Conservation (phyloP, 2,797 vertebrate genomes). For the Austrolebias charrua region DNA sequence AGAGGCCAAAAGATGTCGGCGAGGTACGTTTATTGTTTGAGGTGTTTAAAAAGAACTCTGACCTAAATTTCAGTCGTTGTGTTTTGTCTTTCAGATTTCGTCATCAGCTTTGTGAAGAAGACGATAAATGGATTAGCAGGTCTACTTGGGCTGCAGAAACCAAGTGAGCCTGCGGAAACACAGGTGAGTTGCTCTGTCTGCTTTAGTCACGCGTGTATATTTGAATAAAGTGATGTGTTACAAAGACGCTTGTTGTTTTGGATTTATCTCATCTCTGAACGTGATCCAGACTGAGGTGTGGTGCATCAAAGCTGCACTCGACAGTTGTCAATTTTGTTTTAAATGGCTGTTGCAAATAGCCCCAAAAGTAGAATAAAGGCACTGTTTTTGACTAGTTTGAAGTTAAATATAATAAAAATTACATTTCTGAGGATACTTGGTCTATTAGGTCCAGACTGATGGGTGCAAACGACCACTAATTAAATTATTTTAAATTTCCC, state of each 20-base stretch:
- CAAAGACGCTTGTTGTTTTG: not conserved
- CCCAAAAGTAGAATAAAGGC: too few species aligned
- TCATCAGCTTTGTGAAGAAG: conserved; percentile 79
- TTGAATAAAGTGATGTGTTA: not conserved
- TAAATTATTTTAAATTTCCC: too few species aligned
- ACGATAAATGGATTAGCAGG: conserved; percentile 74
- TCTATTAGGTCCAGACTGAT: too few species aligned
- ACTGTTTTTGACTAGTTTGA: too few species aligned
- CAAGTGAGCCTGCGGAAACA: conserved; percentile 46
- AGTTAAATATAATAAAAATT: too few species aligned
- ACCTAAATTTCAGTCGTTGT: not conserved
- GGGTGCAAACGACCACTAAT: too few species aligned
- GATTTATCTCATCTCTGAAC: too few species aligned
- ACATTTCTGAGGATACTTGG: too few species aligned
- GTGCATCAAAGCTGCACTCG: too few species aligned
- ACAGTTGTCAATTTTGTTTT: too few species aligned
- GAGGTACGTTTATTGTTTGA: conserved; percentile 59
- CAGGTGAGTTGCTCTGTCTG: conserved; percentile 46
- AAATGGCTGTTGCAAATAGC: too few species aligned
- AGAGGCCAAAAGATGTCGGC: conserved; percentile 75
- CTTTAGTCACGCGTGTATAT: not conserved
- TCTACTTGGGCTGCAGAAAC: conserved; percentile 69
- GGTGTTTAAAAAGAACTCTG: not conserved
- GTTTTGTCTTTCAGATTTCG: conserved; percentile 73
- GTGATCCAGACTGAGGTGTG: too few species aligned